These are phyloP conservation scores for Mustelus asterias DNA, from an alignment of 2,113 vertebrate genomes.

Conservation along the genomic window DNA sequence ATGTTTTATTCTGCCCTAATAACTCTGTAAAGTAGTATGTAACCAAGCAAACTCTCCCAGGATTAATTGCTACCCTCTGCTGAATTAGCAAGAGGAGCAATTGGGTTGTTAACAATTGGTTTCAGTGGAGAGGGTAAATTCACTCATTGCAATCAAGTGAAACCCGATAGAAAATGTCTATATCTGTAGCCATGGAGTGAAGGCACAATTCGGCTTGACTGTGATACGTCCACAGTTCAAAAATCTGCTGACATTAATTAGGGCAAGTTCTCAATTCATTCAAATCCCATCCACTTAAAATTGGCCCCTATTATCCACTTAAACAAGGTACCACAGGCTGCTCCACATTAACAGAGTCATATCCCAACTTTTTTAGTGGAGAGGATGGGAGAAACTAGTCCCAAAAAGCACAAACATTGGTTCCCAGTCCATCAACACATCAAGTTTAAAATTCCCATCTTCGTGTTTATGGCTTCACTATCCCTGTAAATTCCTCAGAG, in stretches of 20 bases:
- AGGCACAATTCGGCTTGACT: neutral
- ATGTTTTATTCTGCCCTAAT: neutral
- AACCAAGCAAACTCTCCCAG: neutral
- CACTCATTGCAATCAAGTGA: neutral
- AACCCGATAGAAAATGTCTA: neutral
- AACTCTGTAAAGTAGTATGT: neutral
- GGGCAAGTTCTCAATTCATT: neutral
- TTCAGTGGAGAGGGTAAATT: neutral
- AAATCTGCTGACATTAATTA: neutral
- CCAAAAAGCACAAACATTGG: too few species aligned
- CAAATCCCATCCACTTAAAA: too few species aligned
- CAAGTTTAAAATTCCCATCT: too few species aligned
- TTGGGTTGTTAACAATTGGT: neutral
- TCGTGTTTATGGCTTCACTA: too few species aligned
- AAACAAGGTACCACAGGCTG: too few species aligned
- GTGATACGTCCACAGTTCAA: neutral
- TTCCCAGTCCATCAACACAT: too few species aligned
- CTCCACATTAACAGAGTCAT: too few species aligned
- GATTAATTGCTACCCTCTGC: neutral
- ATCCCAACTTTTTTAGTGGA: too few species aligned
- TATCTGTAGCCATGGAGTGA: neutral
- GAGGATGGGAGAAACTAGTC: too few species aligned
- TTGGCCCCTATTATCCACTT: too few species aligned
- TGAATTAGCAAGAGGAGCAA: neutral
- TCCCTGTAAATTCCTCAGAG: too few species aligned